These are phyloP conservation scores for Paguma larvata DNA, from an alignment of 2,797 vertebrate genomes.

Conservation along the genomic window DNA sequence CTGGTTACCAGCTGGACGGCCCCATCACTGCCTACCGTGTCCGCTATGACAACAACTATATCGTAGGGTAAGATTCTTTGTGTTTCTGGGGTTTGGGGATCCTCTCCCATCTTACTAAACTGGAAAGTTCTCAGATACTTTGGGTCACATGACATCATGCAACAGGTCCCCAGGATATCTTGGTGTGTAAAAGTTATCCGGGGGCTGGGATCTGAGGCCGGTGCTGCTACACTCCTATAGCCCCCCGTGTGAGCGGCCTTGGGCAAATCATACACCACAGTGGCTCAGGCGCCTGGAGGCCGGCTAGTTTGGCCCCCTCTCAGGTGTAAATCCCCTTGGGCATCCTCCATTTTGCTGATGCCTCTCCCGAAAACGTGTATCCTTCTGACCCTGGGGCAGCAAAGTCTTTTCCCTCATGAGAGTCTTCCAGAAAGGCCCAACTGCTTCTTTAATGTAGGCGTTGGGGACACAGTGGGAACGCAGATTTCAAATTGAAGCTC, in stretches of 20 bases:
- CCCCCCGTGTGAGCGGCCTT: not conserved
- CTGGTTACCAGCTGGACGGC: constrained; percentile 85
- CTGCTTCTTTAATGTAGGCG: not conserved
- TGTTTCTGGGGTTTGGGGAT: not conserved
- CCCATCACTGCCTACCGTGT: constrained; percentile 83
- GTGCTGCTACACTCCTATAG: not conserved
- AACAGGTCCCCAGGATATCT: not conserved
- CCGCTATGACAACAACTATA: constrained; percentile 69
- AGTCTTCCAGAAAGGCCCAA: not conserved
- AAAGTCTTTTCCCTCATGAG: not conserved
- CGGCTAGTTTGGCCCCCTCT: not conserved
- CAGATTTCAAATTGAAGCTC: not conserved
- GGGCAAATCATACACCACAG: not conserved
- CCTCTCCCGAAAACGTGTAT: not conserved
- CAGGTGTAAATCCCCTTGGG: too few relatives aligned
- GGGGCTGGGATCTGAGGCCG: not conserved
- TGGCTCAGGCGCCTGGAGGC: not conserved
- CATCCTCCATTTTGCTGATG: not conserved
- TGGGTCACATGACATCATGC: not conserved
- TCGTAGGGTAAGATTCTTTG: constrained; percentile 80
- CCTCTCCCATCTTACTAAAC: not conserved
- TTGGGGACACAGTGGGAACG: not conserved
- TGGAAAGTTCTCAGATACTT: too few relatives aligned
- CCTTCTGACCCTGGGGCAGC: not conserved
- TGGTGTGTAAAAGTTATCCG: not conserved